Evolutionary conservation across 2,888 invertebrate species (phyloP).

Genomic region (Nasonia oneida): DNA sequence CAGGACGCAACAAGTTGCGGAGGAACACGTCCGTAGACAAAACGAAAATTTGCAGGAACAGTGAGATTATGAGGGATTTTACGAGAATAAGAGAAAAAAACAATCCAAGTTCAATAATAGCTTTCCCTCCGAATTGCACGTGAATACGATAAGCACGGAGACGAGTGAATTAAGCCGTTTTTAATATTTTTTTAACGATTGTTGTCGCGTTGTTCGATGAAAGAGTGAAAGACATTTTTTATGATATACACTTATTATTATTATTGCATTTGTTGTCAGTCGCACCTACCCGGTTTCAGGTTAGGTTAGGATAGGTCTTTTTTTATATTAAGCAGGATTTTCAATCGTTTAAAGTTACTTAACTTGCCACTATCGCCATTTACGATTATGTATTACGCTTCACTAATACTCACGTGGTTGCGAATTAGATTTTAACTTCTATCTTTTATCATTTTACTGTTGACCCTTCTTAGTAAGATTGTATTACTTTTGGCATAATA

Average conservation of each 20-base stretch:
- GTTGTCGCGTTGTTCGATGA: slow-evolving; percentile 59
- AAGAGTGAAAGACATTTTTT: slow-evolving; percentile 42
- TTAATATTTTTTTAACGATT: slow-evolving; percentile 50
- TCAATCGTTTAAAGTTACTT: slow-evolving; percentile 67
- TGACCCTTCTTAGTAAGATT: slow-evolving; percentile 38
- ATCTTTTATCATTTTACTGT: slow-evolving; percentile 56
- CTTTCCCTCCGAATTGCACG: slow-evolving; percentile 44
- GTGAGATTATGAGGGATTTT: slow-evolving; percentile 54
- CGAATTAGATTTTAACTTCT: slow-evolving; percentile 69
- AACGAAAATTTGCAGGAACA: slow-evolving; percentile 59
- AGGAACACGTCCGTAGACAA: slow-evolving; percentile 68
- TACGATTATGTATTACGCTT: slow-evolving; percentile 73
- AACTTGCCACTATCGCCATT: slow-evolving; percentile 70
- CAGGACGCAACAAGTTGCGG: slow-evolving; percentile 72
- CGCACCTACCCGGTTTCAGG: slow-evolving; percentile 68
- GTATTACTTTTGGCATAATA: not conserved
- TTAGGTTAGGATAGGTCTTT: slow-evolving; percentile 66
- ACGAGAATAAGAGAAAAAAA: slow-evolving; percentile 52
- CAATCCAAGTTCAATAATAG: slow-evolving; percentile 42
- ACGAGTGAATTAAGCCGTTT: slow-evolving; percentile 43
- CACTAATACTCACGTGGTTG: slow-evolving; percentile 76
- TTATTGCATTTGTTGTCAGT: slow-evolving; percentile 69
- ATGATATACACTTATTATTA: slow-evolving; percentile 24
- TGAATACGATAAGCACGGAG: slow-evolving; percentile 31
- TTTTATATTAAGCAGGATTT: slow-evolving; percentile 59